Percentiles rank a stretch among this genome's conserved stretches.
Conservation (phyloP, 2,888 invertebrate genomes). For the Drosophila villosipedis region DNA sequence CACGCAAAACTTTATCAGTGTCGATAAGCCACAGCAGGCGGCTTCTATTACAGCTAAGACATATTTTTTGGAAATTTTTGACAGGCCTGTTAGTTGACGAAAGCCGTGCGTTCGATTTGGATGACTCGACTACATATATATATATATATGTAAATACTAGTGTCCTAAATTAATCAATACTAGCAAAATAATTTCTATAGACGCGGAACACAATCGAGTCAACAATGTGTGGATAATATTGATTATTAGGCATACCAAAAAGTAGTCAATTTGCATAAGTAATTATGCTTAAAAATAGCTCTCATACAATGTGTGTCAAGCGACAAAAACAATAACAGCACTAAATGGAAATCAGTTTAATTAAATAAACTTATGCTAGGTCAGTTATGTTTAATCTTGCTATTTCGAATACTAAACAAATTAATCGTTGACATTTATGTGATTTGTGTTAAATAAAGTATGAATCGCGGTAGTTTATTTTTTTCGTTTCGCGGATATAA, state of each 20-base stretch:
- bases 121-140: slow-evolving; percentile 5
- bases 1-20: slow-evolving; percentile 52
- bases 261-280: slow-evolving; percentile 53
- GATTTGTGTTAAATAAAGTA: background rate
- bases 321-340: slow-evolving; percentile 2
- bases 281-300: slow-evolving; percentile 13
- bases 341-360: slow-evolving; percentile 20
- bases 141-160: slow-evolving; percentile 39
- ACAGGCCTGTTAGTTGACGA: slow-evolving; percentile 52
- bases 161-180: slow-evolving; percentile 34
- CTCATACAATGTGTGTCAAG: slow-evolving; percentile 45
- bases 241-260: slow-evolving; percentile 2
- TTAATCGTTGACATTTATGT: background rate
- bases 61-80: slow-evolving; percentile 42
- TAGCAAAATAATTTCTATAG: slow-evolving; percentile 8
- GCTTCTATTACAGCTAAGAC: background rate
- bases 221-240: slow-evolving; percentile 20
- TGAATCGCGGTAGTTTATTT: background rate
- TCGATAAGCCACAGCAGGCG: slow-evolving; percentile 23
- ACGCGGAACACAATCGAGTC: background rate
- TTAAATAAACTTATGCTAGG: slow-evolving; percentile 54
- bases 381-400: slow-evolving; percentile 48
- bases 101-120: slow-evolving; percentile 33
- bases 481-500: background rate
- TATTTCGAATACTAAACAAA: slow-evolving; percentile 24